Evolutionary conservation across 2,113 vertebrate species (phyloP).

Genomic region (Struthio camelus): DNA sequence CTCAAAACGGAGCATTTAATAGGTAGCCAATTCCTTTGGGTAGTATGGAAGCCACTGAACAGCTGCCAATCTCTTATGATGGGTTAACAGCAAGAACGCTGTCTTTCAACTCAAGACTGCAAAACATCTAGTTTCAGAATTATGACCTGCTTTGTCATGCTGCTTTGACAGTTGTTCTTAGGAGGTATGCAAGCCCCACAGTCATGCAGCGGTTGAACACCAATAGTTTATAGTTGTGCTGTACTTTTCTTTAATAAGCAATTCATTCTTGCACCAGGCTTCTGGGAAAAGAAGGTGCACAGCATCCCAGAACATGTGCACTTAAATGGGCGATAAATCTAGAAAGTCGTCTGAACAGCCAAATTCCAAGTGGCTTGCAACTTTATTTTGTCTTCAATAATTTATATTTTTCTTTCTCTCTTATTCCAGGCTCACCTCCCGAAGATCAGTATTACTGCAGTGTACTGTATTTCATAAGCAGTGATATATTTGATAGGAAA

Average conservation of each 20-base stretch:
- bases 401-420: background rate
- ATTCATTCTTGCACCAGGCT: background rate
- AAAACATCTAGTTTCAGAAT: background rate
- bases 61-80: background rate
- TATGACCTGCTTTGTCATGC: background rate
- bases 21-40: background rate
- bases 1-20: background rate
- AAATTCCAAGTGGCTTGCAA: background rate
- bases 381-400: background rate
- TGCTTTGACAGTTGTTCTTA: background rate
- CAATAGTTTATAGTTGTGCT: accelerated
- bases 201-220: background rate
- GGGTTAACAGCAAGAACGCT: background rate
- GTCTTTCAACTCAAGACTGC: background rate
- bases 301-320: background rate
- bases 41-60: background rate
- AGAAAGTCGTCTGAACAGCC: background rate
- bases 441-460: slow-evolving; percentile 89
- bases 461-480: slow-evolving; percentile 88
- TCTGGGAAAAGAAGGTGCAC: background rate
- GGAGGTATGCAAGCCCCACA: background rate
- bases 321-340: background rate
- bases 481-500: slow-evolving; percentile 90
- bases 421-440: slow-evolving; percentile 79
- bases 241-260: accelerated